A percentile compares a stretch with the other conserved stretches of the same genome.
Conservation (phyloP, 2,888 invertebrate species). For the Junonia oenone region DNA sequence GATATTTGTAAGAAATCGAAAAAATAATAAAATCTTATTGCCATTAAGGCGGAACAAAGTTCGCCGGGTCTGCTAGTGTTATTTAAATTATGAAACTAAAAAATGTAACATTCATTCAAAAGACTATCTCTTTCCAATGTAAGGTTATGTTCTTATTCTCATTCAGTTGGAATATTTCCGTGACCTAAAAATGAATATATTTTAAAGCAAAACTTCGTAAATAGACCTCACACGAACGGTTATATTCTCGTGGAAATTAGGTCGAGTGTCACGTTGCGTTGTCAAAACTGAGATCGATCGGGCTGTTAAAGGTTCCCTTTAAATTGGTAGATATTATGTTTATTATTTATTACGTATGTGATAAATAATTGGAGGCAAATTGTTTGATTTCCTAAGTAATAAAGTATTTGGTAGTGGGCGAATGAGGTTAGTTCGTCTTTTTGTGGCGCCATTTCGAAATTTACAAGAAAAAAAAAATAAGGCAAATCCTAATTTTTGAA, state of each 20-base stretch:
- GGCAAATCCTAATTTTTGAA: too few relatives aligned
- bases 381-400: too few relatives aligned
- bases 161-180: not conserved
- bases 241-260: slow-evolving; percentile 8
- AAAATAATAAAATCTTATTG: too few relatives aligned
- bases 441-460: too few relatives aligned
- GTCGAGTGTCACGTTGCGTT: slow-evolving; percentile 26
- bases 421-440: too few relatives aligned
- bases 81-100: not conserved
- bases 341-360: too few relatives aligned
- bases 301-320: not conserved
- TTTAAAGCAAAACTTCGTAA: slow-evolving; percentile 4
- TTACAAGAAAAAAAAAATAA: too few relatives aligned
- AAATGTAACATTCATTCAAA: not conserved
- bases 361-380: too few relatives aligned
- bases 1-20: too few relatives aligned
- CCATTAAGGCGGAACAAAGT: too few relatives aligned
- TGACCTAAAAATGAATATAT: slow-evolving; percentile 2
- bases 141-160: not conserved
- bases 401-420: too few relatives aligned
- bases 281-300: slow-evolving; percentile 27
- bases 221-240: slow-evolving; percentile 1
- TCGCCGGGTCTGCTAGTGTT: too few relatives aligned
- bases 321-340: not conserved
- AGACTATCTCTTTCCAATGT: not conserved